phyloP scores from a whole-genome alignment of 2,113 vertebrate genomes.

The Melanostigma gelatinosum region DNA sequence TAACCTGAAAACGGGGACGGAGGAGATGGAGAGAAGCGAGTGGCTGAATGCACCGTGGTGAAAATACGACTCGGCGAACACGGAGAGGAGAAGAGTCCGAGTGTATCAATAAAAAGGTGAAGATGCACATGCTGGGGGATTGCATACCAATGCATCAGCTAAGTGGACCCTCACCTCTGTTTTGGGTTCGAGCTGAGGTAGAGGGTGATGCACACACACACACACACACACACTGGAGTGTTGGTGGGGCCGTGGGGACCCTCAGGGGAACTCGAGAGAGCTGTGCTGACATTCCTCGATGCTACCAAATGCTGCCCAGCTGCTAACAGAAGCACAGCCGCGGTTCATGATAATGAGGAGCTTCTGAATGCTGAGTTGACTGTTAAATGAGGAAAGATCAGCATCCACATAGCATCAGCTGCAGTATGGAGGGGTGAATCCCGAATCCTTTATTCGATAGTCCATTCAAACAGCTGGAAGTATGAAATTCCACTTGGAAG shows the following conservation, averaged over 20 bases:
- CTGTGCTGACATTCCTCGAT: background rate
- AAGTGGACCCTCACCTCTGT: constrained; percentile 34
- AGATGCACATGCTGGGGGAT: constrained; percentile 26
- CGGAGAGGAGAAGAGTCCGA: background rate
- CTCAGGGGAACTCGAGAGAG: constrained; percentile 14
- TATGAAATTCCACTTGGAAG: constrained; percentile 29
- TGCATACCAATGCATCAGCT: constrained; percentile 44
- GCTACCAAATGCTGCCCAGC: constrained; percentile 17
- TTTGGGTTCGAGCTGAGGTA: background rate
- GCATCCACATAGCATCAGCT: background rate
- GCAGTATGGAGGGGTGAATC: background rate
- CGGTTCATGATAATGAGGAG: background rate
- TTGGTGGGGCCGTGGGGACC: background rate
- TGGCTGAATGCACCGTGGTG: constrained; percentile 15
- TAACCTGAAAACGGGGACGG: constrained; percentile 34
- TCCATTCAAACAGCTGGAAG: constrained; percentile 43
- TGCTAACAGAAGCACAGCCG: constrained; percentile 14
- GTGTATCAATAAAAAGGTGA: constrained; percentile 40
- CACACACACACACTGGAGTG: background rate
- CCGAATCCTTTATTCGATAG: constrained; percentile 16
- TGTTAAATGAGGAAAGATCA: background rate
- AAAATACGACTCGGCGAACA: constrained; percentile 30
- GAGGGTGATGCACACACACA: constrained; percentile 1
- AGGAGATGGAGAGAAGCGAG: constrained; percentile 4
- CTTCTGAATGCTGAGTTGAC: background rate